phyloP scores from a whole-genome alignment of 2,113 vertebrate species.

The Peromyscus californicus region DNA sequence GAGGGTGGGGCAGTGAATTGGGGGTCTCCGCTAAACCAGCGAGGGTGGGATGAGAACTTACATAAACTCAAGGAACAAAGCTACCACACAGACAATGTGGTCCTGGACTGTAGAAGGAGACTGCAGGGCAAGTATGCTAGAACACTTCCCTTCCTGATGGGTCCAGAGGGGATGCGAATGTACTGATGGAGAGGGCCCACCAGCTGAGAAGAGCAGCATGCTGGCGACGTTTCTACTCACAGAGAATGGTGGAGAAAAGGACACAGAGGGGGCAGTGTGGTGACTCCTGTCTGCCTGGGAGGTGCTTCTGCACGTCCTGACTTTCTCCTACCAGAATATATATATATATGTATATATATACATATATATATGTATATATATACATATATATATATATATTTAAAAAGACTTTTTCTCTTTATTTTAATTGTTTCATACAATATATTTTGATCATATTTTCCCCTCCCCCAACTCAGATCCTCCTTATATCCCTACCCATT shows the following conservation, averaged over 20 bases:
- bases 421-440: neutral
- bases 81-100: neutral
- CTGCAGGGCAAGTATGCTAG: neutral
- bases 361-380: too few relatives aligned
- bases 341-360: too few relatives aligned
- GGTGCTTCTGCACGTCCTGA: neutral
- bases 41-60: neutral
- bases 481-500: neutral
- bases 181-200: neutral
- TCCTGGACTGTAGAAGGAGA: neutral
- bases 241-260: neutral
- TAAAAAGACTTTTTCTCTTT: too few relatives aligned
- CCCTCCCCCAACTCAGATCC: too few relatives aligned
- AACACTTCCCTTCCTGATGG: neutral
- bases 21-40: too few relatives aligned
- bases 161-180: neutral
- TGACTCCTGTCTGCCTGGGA: neutral
- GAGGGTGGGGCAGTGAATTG: too few relatives aligned
- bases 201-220: too few relatives aligned
- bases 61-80: neutral
- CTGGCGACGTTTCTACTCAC: too few relatives aligned
- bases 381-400: too few relatives aligned
- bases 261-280: rapidly evolving
- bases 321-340: neutral
- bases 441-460: neutral